Conservation (phyloP, 2,113 vertebrate genomes). For the Pelvicachromis taeniatus region DNA sequence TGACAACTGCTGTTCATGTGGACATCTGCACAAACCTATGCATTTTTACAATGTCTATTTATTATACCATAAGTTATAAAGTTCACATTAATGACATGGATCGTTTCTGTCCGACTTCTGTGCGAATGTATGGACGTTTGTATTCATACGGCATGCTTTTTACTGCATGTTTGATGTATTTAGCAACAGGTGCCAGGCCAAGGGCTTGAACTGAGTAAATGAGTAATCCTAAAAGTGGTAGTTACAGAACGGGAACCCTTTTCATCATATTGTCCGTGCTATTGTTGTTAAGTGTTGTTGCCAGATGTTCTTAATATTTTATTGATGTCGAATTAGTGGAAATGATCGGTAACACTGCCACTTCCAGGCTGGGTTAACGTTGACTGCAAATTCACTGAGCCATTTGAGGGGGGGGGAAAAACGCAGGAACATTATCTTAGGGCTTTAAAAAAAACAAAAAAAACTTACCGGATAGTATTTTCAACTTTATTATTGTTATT, state of each 20-base stretch:
- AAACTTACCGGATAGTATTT: constrained; percentile 4
- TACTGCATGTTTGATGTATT: constrained; percentile 45
- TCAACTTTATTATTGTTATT: neutral
- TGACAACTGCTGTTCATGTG: constrained; percentile 29
- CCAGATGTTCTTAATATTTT: neutral
- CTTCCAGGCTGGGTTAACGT: neutral
- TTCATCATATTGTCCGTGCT: neutral
- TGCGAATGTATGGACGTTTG: constrained; percentile 10
- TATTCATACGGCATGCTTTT: constrained; percentile 25
- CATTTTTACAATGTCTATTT: constrained; percentile 51
- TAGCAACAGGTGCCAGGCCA: constrained; percentile 2
- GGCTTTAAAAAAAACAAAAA: neutral
- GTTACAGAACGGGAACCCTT: neutral
- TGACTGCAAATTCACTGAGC: constrained; percentile 11
- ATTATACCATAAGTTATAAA: constrained; percentile 34
- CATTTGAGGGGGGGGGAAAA: neutral
- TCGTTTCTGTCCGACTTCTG: neutral
- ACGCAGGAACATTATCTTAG: neutral
- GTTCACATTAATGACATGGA: neutral
- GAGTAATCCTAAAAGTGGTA: neutral
- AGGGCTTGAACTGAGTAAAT: constrained; percentile 15
- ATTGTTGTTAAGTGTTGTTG: neutral
- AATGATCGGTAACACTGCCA: neutral
- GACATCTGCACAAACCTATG: constrained; percentile 47
- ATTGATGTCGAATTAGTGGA: neutral